Percentiles rank a stretch among this genome's conserved stretches.
These are phyloP conservation scores for Glomeris maerens DNA, from an alignment of 1,140 invertebrate genomes.

Conservation along the genomic window DNA sequence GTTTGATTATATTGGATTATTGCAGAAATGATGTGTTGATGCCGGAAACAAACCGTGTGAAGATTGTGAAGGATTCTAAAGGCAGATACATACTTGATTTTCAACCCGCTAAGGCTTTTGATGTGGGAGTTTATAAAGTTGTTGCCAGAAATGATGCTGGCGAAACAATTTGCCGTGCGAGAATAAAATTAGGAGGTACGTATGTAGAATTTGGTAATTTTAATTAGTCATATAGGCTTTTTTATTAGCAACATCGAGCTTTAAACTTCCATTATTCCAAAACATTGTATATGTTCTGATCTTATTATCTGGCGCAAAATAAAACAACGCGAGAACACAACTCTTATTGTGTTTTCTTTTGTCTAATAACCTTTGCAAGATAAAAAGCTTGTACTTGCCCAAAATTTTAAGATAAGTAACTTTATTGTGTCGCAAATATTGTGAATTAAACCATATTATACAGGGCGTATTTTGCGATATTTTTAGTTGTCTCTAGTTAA, in stretches of 20 bases:
- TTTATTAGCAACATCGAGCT: no score
- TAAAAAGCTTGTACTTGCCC: no score
- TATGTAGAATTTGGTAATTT: neutral
- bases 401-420: no score
- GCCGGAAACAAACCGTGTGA: constrained; percentile 59
- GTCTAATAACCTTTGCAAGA: no score
- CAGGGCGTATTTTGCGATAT: no score
- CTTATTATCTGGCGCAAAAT: constrained; percentile 7
- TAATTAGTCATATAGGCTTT: constrained; percentile 4
- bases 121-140: constrained; percentile 87
- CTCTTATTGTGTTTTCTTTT: no score
- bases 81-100: constrained; percentile 63
- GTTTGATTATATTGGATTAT: constrained; percentile 5
- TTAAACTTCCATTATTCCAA: no score
- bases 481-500: no score
- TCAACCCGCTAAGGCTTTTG: constrained; percentile 55
- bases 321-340: neutral
- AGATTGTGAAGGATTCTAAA: constrained; percentile 50
- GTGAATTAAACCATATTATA: no score
- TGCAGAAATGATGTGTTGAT: constrained; percentile 64
- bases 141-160: constrained; percentile 70
- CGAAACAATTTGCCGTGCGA: constrained; percentile 34
- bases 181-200: constrained; percentile 36
- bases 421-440: no score
- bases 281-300: constrained; percentile 10